These are phyloP conservation scores for Coryphaenoides rupestris DNA, from an alignment of 2,113 vertebrate species.

Conservation along the genomic window DNA sequence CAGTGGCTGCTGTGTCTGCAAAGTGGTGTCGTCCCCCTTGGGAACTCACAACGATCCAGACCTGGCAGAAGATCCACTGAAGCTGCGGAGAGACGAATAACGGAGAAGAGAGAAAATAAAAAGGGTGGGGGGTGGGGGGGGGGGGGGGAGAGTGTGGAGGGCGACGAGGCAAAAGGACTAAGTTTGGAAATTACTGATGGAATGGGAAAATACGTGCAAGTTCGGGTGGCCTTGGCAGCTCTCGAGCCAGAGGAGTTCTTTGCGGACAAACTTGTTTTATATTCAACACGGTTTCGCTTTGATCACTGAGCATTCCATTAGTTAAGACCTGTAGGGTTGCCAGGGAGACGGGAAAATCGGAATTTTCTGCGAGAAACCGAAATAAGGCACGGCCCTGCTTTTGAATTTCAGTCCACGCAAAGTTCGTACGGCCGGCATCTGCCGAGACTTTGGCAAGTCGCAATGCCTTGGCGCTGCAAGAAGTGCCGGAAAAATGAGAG, in stretches of 20 bases:
- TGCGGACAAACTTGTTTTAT: no score
- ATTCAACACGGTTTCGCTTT: no score
- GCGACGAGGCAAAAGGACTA: not conserved
- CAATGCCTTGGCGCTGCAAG: no score
- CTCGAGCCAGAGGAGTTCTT: conserved; percentile 5
- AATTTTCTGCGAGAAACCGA: no score
- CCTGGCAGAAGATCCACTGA: conserved; percentile 27
- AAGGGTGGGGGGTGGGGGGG: not conserved
- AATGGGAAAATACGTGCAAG: not conserved
- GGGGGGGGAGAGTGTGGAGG: not conserved
- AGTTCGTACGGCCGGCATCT: no score
- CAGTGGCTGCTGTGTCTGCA: conserved; percentile 55
- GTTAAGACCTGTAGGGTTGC: no score
- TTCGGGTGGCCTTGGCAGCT: conserved; percentile 48
- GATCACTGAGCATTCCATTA: no score
- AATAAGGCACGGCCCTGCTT: no score
- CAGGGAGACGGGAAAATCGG: no score
- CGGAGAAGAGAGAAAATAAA: conserved; percentile 6
- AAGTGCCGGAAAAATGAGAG: no score
- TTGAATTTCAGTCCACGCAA: no score
- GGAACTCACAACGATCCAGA: conserved; percentile 46
- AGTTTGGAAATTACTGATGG: conserved; percentile 1
- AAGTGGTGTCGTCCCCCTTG: conserved; percentile 34
- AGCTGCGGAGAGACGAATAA: conserved; percentile 4
- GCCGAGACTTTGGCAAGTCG: no score